Percentiles rank a stretch among this genome's conserved stretches.
phyloP scores from a whole-genome alignment of 2,797 vertebrate genomes.

The Saxicola maurus region DNA sequence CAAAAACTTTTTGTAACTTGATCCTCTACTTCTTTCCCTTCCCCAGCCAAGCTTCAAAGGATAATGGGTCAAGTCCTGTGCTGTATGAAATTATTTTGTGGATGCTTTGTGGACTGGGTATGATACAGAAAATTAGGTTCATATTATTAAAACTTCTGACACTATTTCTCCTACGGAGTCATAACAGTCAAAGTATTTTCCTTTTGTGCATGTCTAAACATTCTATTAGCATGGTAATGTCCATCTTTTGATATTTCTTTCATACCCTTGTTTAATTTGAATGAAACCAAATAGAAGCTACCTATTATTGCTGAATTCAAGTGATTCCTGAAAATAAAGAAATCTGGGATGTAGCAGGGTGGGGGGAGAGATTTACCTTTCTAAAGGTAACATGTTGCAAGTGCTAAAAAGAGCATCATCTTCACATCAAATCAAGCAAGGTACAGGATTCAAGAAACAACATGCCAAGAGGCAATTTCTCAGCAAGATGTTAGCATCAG shows the following conservation, averaged over 20 bases:
- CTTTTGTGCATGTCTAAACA: background rate
- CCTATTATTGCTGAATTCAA: background rate
- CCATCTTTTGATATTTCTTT: background rate
- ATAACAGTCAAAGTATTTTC: background rate
- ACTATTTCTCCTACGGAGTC: background rate
- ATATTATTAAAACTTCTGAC: background rate
- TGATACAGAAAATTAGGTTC: background rate
- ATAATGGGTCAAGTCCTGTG: background rate
- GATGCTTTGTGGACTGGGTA: background rate
- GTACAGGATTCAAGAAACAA: conserved; percentile 28
- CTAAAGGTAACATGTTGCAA: conserved; percentile 26
- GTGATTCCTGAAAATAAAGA: background rate
- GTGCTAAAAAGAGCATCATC: conserved; percentile 67
- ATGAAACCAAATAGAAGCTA: background rate
- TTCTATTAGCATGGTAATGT: background rate
- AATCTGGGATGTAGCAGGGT: background rate
- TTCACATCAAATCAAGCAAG: conserved; percentile 62
- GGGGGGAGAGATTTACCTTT: background rate
- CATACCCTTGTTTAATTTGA: background rate
- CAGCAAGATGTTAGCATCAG: conserved; percentile 64
- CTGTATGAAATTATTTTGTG: background rate
- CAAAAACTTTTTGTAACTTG: background rate
- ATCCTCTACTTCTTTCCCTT: background rate
- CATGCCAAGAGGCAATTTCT: conserved; percentile 68
- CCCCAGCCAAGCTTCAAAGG: background rate